These are phyloP conservation scores for Oreortyx pictus DNA, from an alignment of 2,797 vertebrate genomes.

Conservation along the genomic window DNA sequence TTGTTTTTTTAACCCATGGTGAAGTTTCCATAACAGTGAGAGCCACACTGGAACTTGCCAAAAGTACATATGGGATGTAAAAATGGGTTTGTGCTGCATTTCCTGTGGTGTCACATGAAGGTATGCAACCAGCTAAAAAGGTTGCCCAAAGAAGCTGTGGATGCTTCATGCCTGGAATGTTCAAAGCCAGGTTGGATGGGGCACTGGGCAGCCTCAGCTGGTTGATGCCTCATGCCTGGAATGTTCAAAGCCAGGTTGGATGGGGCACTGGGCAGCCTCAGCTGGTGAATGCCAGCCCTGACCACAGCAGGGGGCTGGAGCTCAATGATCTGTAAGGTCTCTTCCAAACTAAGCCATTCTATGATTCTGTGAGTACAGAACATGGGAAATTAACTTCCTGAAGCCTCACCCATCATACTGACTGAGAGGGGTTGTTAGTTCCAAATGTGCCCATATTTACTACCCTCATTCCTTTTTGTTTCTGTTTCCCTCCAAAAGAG, in stretches of 20 bases:
- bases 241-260: no score
- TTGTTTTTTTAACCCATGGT: background rate
- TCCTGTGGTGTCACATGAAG: background rate
- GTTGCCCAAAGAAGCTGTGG: no score
- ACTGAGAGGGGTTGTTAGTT: background rate
- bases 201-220: no score
- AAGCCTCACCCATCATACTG: fast-evolving
- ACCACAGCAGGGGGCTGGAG: no score
- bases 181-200: no score
- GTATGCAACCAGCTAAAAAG: background rate
- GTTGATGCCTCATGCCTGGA: no score
- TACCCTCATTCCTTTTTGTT: background rate
- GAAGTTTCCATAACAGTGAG: background rate
- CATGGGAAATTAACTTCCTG: background rate
- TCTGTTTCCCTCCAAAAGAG: background rate
- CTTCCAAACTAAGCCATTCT: no score
- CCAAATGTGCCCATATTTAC: background rate
- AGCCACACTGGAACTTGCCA: background rate
- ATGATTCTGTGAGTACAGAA: background rate
- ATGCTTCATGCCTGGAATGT: no score
- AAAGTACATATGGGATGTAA: background rate
- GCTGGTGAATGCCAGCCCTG: no score
- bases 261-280: no score
- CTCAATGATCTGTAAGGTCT: no score
- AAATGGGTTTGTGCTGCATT: fast-evolving